Base-by-base conservation (phyloP, 35 echinoderm and acorn worm genomes). In the Amphiura filiformis region DNA sequence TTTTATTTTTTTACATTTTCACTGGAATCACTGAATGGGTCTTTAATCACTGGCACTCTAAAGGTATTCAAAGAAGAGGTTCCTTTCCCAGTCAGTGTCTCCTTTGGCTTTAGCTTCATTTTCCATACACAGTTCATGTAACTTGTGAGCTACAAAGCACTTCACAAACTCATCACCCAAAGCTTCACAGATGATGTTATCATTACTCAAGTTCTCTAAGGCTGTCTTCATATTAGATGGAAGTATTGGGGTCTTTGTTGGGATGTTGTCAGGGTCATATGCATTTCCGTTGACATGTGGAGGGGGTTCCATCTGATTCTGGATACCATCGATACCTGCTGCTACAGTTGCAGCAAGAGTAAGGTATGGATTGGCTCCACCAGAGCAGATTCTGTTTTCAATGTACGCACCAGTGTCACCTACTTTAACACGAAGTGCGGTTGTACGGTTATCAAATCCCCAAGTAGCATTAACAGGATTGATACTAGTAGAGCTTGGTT, bases 291-390 rank as follows among this genome's bases (percentile, higher is more conserved):
- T 42, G n/a, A 96, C 86, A 1, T 78, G 84, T 70, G 85, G 61
- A 0, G 89, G 80, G 36, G 87, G 82, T 12, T 76, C 70, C 0
- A 90, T 34, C 41, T 91, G 12, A 26, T 76, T 37, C 23, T 82
- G 26, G 76, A 94, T 94, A 31, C 92, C 92, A 34, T 97, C 94
- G 13, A 97, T 88, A 0, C 94, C 94, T 18, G 94, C 94, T 34
- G 94, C 94, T 3, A 97, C 52, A 13, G 88, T 91, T 11, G 91
- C 94, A 18, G 91, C 94, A 36, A 97, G 38, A 22, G 75, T 81
- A 26, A 97, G 79, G 77, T 97, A 97, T 38, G 94, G 94, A 39
- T 97, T 93, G 37, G 81, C 80, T 20, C 38, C 91, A 35, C 92
- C 88, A 15, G 90, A 88, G 31, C 91, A 91, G 77, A 97, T 65